Evolutionary conservation across 1,140 invertebrate genomes (phyloP), one percentile per base, ranked within the genome.

Genomic region (Lasioglossum baleicum): DNA sequence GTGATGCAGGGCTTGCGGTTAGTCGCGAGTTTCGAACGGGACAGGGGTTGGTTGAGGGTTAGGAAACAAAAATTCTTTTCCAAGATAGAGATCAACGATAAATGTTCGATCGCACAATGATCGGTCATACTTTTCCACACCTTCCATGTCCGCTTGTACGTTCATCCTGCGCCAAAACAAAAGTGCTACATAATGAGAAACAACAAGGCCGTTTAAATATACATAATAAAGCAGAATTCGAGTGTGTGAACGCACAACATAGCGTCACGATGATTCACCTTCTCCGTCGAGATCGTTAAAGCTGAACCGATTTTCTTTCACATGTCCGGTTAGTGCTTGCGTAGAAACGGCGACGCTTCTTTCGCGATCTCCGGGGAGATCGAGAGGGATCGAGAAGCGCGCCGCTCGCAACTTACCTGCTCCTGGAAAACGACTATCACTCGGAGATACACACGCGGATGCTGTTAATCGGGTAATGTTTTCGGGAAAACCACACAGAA

Each of bases 401-500:
- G 35, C 35, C 58, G 51, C 58, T 20, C 69, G 66, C 60, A n/a
- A 86, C 84, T 85, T 86, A 86, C 84, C 84, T 86, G 63, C 1
- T 1, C 15, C 10, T 64, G 53, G 48, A 40, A 7, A 15, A 17
- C 17, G 35, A 35, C 7, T 68, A 60, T 67, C 31, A 7, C 65
- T 60, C 20, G 67, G 69, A 61, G 26, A 26, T 22, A 8, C 15
- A 26, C 61, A 82, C 72, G 75, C 76, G 44, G 77, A 60, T 86
- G 84, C 83, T 85, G 81, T 86, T 86, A 86, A 86, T 85, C 31
- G 66, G 26, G 65, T 86, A 7, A 3, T 11, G 44, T 82, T 20
- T n/a, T 65, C 66, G 42, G 61, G 58, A 77, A 80, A 75, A 63
- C 13, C 44, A 83, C 63, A 75, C 66, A 63, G n/a, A 65, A 75